Base-by-base conservation (phyloP, 1,140 invertebrate species). In the Campodea augens region DNA sequence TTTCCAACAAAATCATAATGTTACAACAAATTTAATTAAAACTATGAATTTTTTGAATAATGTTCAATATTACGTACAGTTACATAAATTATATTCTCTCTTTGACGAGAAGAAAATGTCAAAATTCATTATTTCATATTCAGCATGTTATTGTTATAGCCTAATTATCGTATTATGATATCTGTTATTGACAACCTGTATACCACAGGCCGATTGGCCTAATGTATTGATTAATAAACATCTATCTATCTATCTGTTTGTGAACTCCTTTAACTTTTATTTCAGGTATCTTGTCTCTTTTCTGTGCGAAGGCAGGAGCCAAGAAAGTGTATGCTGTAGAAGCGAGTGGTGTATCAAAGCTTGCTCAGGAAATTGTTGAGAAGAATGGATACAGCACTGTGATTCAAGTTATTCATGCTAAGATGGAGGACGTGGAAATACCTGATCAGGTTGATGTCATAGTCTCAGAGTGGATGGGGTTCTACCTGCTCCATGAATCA, bases 391-490 rank as follows among this genome's bases (percentile, higher is more conserved):
- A 55, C 43, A 43, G 39, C 5, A 41, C 57, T 38, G 44, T 62
- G 5, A 56, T 64, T 43, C 37, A 56, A 37, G 62, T 80, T 23
- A 62, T 78, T 10, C 66, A 74, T 48, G 65, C 67, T 5, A 74
- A 71, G 61, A 67, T 81, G 5, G 79, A 82, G 60, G 73, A 82
- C 43, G 62, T 80, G 2, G 51, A 55, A 3, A 54, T 81, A 21
- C 72, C 74, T 4, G 64, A 66, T 44, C 82, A 88, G 68, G 88
- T 95, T 18, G 93, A 98, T 61, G 77, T 98, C 20, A 93, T 98
- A 52, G 79, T 98, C 24, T 95, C 89, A 4, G 95, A 98, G 65
- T 98, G 95, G 95, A 98, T 98, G 95, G 95, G 95, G 3, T 98
- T 98, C 66, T 97, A 96, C 64, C 66, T 98, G 37, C 68, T 98